These are phyloP conservation scores for Cyprinodon diabolis DNA, from an alignment of 2,797 vertebrate species.

Conservation along the genomic window DNA sequence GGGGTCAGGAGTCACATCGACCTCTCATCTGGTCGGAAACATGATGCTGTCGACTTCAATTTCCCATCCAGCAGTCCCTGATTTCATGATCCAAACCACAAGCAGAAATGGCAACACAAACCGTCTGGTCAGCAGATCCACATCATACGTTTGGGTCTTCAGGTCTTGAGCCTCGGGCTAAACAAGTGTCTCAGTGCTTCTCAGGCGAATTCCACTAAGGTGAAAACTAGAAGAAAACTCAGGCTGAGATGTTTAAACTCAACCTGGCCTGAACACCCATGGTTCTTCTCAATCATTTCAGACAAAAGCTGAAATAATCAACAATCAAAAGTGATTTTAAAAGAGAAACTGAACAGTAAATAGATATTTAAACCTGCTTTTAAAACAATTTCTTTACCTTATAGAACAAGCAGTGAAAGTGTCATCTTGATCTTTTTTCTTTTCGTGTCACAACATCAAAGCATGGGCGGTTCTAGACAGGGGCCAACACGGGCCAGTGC, in stretches of 20 bases:
- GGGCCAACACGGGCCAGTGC: too few species aligned
- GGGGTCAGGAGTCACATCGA: constrained; percentile 18
- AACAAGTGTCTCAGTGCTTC: constrained; percentile 49
- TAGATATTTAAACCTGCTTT: constrained; percentile 56
- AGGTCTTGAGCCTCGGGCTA: constrained; percentile 28
- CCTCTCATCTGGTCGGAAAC: constrained; percentile 39
- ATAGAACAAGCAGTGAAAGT: too few species aligned
- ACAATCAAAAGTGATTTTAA: constrained; percentile 66
- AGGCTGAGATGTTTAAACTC: constrained; percentile 40
- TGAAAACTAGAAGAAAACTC: constrained; percentile 46
- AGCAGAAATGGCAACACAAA: constrained; percentile 20
- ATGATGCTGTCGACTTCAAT: constrained; percentile 60
- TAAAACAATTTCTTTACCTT: not conserved
- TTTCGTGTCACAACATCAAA: too few species aligned
- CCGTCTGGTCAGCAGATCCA: constrained; percentile 4
- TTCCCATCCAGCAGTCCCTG: constrained; percentile 32
- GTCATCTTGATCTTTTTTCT: too few species aligned
- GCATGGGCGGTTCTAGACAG: too few species aligned
- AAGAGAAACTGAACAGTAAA: constrained; percentile 18
- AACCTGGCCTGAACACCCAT: constrained; percentile 54
- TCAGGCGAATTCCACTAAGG: constrained; percentile 43
- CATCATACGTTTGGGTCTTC: constrained; percentile 25
- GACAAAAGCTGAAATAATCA: constrained; percentile 74
- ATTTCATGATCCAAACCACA: constrained; percentile 29
- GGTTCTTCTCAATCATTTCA: constrained; percentile 37